A percentile compares a stretch with the other conserved stretches of the same genome.
Conservation (phyloP, 2,797 vertebrate genomes). For the Halcyon smyrnensis region DNA sequence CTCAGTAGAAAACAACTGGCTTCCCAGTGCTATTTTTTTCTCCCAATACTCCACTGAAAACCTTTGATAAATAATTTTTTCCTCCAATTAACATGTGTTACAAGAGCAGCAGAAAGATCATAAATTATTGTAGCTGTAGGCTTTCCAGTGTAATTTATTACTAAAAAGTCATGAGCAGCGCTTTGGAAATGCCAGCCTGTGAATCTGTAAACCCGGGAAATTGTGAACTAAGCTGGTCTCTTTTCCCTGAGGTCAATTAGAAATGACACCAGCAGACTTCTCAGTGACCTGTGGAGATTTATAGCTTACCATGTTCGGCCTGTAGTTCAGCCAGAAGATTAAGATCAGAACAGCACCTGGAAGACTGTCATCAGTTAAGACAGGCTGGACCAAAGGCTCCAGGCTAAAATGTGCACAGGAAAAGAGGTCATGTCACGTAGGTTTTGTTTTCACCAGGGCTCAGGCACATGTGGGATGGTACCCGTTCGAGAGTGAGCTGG, state of each 20-base stretch:
- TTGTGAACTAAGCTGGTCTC: slow-evolving; percentile 55
- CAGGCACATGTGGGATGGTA: not conserved
- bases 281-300: slow-evolving; percentile 69
- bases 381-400: slow-evolving; percentile 36
- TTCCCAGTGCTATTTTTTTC: not conserved
- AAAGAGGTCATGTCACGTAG: not conserved
- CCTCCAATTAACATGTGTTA: slow-evolving; percentile 45
- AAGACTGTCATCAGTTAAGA: slow-evolving; percentile 60
- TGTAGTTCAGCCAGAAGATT: slow-evolving; percentile 63
- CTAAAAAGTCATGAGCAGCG: not conserved
- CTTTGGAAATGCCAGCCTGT: slow-evolving; percentile 61
- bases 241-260: slow-evolving; percentile 68
- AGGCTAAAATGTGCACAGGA: slow-evolving; percentile 41
- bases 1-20: not conserved
- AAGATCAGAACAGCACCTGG: slow-evolving; percentile 75
- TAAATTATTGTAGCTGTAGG: slow-evolving; percentile 51
- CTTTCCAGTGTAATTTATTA: slow-evolving; percentile 62
- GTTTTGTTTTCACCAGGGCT: slow-evolving; percentile 6
- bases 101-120: slow-evolving; percentile 42
- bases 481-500: not conserved
- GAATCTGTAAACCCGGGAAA: slow-evolving; percentile 67
- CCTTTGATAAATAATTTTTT: slow-evolving; percentile 38
- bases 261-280: slow-evolving; percentile 69
- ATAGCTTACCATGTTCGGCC: slow-evolving; percentile 48
- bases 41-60: not conserved